Conservation (phyloP, 2,888 invertebrate genomes). For the Dynastes maya region DNA sequence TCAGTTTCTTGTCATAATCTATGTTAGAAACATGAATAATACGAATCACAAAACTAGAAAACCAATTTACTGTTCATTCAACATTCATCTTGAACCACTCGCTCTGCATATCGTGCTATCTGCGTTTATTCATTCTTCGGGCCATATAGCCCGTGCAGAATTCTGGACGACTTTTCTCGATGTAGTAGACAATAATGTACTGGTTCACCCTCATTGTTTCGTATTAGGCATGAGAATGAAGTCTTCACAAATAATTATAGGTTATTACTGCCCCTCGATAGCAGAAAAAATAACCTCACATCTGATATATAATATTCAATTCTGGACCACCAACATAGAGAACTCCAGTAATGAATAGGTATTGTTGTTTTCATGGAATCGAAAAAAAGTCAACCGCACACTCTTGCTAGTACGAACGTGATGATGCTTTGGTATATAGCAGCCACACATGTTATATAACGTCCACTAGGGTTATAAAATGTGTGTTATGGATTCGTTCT, state of each 20-base stretch:
- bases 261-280: conserved; percentile 61
- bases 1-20: too few species aligned
- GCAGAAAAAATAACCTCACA: conserved; percentile 55
- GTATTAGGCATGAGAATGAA: conserved; percentile 67
- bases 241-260: conserved; percentile 65
- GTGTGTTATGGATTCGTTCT: too few species aligned
- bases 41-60: too few species aligned
- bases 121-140: not conserved
- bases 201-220: conserved; percentile 65
- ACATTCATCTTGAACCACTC: too few species aligned
- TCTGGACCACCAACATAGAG: conserved; percentile 66
- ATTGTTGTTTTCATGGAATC: conserved; percentile 50
- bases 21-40: too few species aligned
- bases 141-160: conserved; percentile 14
- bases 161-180: conserved; percentile 28
- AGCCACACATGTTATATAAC: too few species aligned
- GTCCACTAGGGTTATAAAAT: too few species aligned
- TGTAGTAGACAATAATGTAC: conserved; percentile 51
- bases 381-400: conserved; percentile 35
- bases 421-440: not conserved
- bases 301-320: conserved; percentile 66
- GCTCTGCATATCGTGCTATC: too few species aligned
- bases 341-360: conserved; percentile 52
- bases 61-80: too few species aligned
- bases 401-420: not conserved